Evolutionary conservation across 2,113 vertebrate species (phyloP).

Genomic region (Salvelinus sp.): DNA sequence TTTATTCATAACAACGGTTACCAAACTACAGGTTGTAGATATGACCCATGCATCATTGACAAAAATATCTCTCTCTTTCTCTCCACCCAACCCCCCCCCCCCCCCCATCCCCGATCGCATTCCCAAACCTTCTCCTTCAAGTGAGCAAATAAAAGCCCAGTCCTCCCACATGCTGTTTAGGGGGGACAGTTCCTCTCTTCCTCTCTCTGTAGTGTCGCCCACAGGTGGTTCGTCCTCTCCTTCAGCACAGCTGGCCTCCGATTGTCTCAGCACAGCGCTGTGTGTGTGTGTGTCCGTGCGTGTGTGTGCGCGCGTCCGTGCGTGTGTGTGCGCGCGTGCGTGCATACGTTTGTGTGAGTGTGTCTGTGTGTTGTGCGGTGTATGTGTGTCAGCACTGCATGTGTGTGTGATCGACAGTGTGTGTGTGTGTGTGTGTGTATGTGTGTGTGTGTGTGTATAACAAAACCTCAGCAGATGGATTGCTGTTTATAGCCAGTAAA

Average conservation of each 20-base stretch:
- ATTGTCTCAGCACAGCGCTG: background rate
- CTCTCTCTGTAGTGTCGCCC: background rate
- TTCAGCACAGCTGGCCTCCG: background rate
- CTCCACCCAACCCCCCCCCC: background rate
- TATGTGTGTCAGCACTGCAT: background rate
- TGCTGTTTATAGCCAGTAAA: background rate
- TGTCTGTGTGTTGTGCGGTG: background rate
- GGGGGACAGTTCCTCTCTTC: background rate
- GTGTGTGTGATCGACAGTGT: background rate
- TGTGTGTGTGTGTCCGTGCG: background rate
- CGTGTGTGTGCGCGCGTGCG: background rate
- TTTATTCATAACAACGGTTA: background rate
- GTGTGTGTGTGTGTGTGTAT: conserved; percentile 1
- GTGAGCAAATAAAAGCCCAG: background rate
- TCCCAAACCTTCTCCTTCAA: background rate
- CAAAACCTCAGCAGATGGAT: background rate
- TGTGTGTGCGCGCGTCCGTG: background rate
- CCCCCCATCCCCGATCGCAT: background rate
- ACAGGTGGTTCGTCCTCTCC: background rate
- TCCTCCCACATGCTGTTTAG: background rate
- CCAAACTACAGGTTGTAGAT: background rate
- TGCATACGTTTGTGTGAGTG: background rate
- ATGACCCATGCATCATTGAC: background rate
- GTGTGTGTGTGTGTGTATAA: background rate
- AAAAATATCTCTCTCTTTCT: background rate